Percentiles rank a stretch among this genome's conserved stretches.
phyloP scores from a whole-genome alignment of 2,113 vertebrate genomes.

The Orthochromis malagaraziensis region DNA sequence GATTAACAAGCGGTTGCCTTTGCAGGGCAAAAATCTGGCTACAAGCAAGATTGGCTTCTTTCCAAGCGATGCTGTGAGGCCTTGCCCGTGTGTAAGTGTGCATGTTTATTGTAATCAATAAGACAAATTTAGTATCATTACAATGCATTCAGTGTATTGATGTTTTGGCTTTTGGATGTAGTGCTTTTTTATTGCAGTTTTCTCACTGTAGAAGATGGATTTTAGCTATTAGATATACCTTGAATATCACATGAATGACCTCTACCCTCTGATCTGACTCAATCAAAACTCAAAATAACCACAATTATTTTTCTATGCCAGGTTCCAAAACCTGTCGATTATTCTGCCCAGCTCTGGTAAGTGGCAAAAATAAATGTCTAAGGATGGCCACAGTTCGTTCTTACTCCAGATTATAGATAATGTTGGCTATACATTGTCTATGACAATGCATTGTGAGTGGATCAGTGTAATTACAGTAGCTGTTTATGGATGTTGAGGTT shows the following conservation, averaged over 20 bases:
- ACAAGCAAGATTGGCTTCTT: slow-evolving; percentile 91
- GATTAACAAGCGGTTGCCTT: slow-evolving; percentile 57
- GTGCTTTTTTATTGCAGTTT: slow-evolving; percentile 22
- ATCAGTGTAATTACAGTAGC: slow-evolving; percentile 20
- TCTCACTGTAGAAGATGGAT: slow-evolving; percentile 13
- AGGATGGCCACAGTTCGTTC: not conserved
- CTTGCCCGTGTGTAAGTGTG: slow-evolving; percentile 90
- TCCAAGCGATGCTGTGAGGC: slow-evolving; percentile 88
- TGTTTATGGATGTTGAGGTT: slow-evolving; percentile 75
- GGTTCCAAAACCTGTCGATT: slow-evolving; percentile 93
- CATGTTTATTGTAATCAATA: slow-evolving; percentile 36
- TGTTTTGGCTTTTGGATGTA: not conserved
- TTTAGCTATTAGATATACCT: slow-evolving; percentile 36
- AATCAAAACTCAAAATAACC: slow-evolving; percentile 37
- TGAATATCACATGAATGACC: slow-evolving; percentile 43
- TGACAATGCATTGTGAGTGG: not conserved
- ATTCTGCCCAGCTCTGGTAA: slow-evolving; percentile 88
- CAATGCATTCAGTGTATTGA: slow-evolving; percentile 40
- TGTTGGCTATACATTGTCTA: not conserved
- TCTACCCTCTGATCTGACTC: slow-evolving; percentile 5
- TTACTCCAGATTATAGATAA: not conserved
- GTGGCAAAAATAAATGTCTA: slow-evolving; percentile 12
- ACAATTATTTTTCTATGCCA: slow-evolving; percentile 47
- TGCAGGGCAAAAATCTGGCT: slow-evolving; percentile 84
- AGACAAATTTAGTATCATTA: slow-evolving; percentile 36